Evolutionary conservation across 1,140 invertebrate genomes (phyloP).

Genomic region (Drepana arcuata): DNA sequence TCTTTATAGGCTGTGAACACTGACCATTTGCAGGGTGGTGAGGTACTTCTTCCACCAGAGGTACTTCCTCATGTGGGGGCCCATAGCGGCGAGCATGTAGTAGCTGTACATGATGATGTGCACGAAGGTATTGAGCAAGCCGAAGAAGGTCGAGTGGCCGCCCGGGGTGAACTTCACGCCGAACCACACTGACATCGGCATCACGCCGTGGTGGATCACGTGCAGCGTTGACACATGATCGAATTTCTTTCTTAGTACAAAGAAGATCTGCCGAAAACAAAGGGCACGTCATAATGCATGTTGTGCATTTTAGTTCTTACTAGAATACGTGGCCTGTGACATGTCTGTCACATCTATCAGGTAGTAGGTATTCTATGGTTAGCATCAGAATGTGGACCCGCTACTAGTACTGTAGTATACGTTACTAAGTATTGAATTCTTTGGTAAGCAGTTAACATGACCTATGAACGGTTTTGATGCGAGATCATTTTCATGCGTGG

Average conservation of each 20-base stretch:
- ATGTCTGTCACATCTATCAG: no score
- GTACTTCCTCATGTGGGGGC: slow-evolving; percentile 85
- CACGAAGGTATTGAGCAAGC: slow-evolving; percentile 89
- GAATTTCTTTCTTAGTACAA: slow-evolving; percentile 94
- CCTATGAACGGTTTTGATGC: no score
- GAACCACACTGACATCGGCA: slow-evolving; percentile 98
- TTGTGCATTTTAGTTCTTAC: no score
- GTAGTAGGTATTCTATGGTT: no score
- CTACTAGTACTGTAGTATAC: no score
- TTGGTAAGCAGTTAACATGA: no score
- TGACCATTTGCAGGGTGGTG: slow-evolving; percentile 88
- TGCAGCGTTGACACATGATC: slow-evolving; percentile 93
- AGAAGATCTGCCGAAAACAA: slow-evolving; percentile 85
- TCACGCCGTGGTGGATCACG: slow-evolving; percentile 96
- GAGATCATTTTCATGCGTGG: no score
- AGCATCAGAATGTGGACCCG: no score
- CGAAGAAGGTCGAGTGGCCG: slow-evolving; percentile 89
- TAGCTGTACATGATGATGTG: slow-evolving; percentile 91
- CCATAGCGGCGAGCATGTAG: slow-evolving; percentile 89
- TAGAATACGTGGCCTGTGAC: not conserved
- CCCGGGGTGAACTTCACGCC: slow-evolving; percentile 95
- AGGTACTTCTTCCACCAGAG: slow-evolving; percentile 96
- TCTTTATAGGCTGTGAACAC: no score
- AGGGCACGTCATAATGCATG: not conserved
- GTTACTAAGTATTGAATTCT: no score